phyloP scores from a whole-genome alignment of 2,888 invertebrate genomes.

The Drosophila histrio region DNA sequence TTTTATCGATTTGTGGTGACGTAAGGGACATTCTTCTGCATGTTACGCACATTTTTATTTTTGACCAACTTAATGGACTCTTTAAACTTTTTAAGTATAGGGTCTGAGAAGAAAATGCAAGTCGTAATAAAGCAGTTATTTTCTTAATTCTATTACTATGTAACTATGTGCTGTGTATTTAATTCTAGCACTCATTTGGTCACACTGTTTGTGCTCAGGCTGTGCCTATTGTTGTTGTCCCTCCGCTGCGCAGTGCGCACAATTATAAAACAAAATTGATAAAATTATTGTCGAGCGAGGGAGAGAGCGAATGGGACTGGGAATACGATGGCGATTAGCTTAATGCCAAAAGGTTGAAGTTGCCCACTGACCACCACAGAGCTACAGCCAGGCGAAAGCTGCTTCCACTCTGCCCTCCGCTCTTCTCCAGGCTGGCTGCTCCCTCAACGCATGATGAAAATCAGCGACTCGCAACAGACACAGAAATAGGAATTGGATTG shows the following conservation, averaged over 20 bases:
- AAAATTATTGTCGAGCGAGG: conserved; percentile 72
- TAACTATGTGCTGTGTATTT: background rate
- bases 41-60: no score
- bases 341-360: conserved; percentile 74
- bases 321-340: conserved; percentile 76
- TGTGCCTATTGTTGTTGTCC: conserved; percentile 28
- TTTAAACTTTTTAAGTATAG: no score
- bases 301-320: conserved; percentile 24
- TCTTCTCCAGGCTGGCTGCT: conserved; percentile 25
- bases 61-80: no score
- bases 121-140: no score
- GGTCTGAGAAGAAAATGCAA: no score
- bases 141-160: background rate
- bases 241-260: conserved; percentile 63
- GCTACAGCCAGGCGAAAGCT: conserved; percentile 35
- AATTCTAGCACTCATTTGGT: conserved; percentile 31
- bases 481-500: conserved; percentile 49
- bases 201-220: conserved; percentile 43
- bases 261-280: conserved; percentile 81
- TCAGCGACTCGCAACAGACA: conserved; percentile 60
- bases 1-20: no score
- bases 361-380: conserved; percentile 61
- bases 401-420: conserved; percentile 22
- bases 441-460: conserved; percentile 81
- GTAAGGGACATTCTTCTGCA: no score